Percentiles rank a stretch among this genome's conserved stretches.
phyloP scores from a whole-genome alignment of 1,140 invertebrate genomes.

The Orchesella cincta region DNA sequence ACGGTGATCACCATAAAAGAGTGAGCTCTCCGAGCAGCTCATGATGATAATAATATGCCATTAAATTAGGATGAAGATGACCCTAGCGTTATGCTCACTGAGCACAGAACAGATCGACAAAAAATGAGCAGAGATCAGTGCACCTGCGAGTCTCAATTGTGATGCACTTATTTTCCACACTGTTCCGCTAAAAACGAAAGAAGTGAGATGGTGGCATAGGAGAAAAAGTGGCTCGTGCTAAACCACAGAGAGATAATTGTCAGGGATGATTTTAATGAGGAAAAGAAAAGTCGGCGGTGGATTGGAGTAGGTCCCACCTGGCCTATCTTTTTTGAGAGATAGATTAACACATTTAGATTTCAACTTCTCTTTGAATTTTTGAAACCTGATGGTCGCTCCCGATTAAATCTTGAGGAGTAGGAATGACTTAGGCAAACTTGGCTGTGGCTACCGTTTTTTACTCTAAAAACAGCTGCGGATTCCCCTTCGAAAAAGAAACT shows the following conservation, averaged over 20 bases:
- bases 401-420: too few relatives aligned
- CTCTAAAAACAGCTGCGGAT: too few relatives aligned
- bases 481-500: too few relatives aligned
- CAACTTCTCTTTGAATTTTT: too few relatives aligned
- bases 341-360: too few relatives aligned
- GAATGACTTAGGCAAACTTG: too few relatives aligned
- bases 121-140: too few relatives aligned
- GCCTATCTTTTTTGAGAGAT: too few relatives aligned
- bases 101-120: neutral
- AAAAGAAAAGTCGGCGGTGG: too few relatives aligned
- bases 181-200: neutral
- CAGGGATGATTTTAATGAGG: neutral
- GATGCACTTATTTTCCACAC: neutral
- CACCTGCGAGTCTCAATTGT: neutral
- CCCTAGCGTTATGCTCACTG: neutral
- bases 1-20: neutral
- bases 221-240: slow-evolving; percentile 13
- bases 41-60: neutral
- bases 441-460: too few relatives aligned
- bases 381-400: too few relatives aligned
- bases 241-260: neutral
- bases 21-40: neutral
- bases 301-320: too few relatives aligned
- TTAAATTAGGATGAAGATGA: neutral
- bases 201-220: neutral